A percentile compares a stretch with the other conserved stretches of the same genome.
Evolutionary conservation across 2,888 invertebrate species (phyloP).

Genomic region (Crioceris asparagi): DNA sequence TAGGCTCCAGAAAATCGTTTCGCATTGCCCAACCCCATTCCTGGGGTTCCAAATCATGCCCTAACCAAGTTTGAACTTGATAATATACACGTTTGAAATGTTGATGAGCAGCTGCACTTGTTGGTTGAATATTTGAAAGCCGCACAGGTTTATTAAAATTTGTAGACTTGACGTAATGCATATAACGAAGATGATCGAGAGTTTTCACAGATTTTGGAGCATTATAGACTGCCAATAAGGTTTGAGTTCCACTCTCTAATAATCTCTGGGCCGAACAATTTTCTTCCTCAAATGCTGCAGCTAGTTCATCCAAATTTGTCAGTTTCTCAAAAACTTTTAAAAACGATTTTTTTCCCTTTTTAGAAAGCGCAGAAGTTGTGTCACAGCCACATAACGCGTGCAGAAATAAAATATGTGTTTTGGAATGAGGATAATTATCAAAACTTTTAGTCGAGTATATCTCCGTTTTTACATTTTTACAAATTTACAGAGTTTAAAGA

Average conservation of each 20-base stretch:
- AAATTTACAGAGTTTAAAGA: no score
- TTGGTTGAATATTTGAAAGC: conserved; percentile 29
- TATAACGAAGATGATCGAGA: background rate
- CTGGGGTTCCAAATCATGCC: conserved; percentile 20
- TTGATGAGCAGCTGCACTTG: conserved; percentile 28
- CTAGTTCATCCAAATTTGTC: conserved; percentile 24
- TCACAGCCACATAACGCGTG: conserved; percentile 25
- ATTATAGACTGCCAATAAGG: conserved; percentile 29
- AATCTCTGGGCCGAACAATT: conserved; percentile 26
- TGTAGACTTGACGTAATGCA: conserved; percentile 25
- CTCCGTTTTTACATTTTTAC: conserved; percentile 28
- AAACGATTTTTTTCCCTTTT: conserved; percentile 21
- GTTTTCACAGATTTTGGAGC: conserved; percentile 6
- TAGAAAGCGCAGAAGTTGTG: conserved; percentile 24
- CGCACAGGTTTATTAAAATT: conserved; percentile 29
- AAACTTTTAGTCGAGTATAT: conserved; percentile 24
- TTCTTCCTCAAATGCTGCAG: conserved; percentile 28
- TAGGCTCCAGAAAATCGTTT: conserved; percentile 27
- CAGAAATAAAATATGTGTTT: conserved; percentile 19
- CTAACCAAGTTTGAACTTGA: conserved; percentile 22
- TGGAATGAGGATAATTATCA: conserved; percentile 9
- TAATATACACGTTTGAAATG: conserved; percentile 24
- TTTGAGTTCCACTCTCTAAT: conserved; percentile 21
- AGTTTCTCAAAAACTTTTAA: conserved; percentile 24
- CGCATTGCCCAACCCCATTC: conserved; percentile 20